These are phyloP conservation scores for Megaceryle maxima DNA, from an alignment of 2,113 vertebrate genomes.

Conservation along the genomic window DNA sequence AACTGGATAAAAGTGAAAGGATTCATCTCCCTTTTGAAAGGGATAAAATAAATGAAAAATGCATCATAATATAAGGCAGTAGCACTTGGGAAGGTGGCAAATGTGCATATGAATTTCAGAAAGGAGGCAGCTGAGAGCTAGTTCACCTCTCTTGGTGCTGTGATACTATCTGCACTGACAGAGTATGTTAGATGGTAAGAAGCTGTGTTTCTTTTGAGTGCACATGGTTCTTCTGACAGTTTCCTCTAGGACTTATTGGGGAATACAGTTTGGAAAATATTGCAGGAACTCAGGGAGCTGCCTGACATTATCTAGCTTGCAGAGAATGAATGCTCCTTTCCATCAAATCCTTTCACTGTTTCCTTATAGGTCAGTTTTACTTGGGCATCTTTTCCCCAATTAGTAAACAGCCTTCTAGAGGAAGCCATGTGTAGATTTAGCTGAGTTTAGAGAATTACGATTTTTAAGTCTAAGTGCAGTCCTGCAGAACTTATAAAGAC, in stretches of 20 bases:
- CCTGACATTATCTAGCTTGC: neutral
- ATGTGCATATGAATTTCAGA: constrained; percentile 2
- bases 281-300: neutral
- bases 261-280: neutral
- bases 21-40: neutral
- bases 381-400: neutral
- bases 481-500: neutral
- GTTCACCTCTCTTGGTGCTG: neutral
- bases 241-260: neutral
- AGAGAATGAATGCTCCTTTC: neutral
- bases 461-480: neutral
- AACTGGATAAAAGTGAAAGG: neutral
- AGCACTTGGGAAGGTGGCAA: neutral
- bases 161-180: neutral
- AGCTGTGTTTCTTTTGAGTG: neutral
- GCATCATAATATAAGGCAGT: neutral
- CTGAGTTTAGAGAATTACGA: neutral
- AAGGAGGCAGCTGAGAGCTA: neutral
- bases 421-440: neutral
- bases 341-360: neutral
- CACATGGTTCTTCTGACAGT: neutral
- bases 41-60: neutral
- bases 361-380: neutral
- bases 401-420: neutral
- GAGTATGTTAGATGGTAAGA: neutral